Evolutionary conservation across 2,797 vertebrate genomes (phyloP).

Genomic region (Kryptopterus vitreolus): DNA sequence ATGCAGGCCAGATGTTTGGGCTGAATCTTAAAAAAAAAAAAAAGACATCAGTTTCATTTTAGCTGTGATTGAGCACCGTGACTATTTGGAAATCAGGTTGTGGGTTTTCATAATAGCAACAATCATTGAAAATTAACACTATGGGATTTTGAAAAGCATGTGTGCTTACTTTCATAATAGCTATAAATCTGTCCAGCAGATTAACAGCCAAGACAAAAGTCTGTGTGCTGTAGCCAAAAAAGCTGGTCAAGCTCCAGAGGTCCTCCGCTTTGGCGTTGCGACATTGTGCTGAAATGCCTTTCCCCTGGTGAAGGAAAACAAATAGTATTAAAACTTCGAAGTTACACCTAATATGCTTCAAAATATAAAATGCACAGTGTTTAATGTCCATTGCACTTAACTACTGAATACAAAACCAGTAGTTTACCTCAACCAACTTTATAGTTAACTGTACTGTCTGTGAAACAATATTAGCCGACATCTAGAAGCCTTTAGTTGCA

Average conservation of each 20-base stretch:
- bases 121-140: not conserved
- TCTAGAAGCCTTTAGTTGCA: not conserved
- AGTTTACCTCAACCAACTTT: not conserved
- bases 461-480: not conserved
- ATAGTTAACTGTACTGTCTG: not conserved
- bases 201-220: conserved; percentile 95
- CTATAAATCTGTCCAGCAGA: conserved; percentile 94
- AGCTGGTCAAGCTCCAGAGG: conserved; percentile 92
- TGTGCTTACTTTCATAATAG: conserved; percentile 88
- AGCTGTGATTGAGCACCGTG: not conserved
- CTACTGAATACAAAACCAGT: not conserved
- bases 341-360: not conserved
- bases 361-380: not conserved
- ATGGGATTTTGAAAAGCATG: not conserved
- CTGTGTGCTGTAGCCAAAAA: conserved; percentile 93
- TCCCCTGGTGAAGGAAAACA: conserved; percentile 74
- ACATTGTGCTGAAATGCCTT: conserved; percentile 83
- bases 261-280: conserved; percentile 93
- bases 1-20: conserved; percentile 96
- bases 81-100: not conserved
- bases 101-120: not conserved
- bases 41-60: conserved; percentile 13
- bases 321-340: not conserved
- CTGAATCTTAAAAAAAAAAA: conserved; percentile 78
- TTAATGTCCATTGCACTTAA: not conserved